These are phyloP conservation scores for Phyto melanocephala DNA, from an alignment of 2,888 invertebrate genomes.

Conservation along the genomic window DNA sequence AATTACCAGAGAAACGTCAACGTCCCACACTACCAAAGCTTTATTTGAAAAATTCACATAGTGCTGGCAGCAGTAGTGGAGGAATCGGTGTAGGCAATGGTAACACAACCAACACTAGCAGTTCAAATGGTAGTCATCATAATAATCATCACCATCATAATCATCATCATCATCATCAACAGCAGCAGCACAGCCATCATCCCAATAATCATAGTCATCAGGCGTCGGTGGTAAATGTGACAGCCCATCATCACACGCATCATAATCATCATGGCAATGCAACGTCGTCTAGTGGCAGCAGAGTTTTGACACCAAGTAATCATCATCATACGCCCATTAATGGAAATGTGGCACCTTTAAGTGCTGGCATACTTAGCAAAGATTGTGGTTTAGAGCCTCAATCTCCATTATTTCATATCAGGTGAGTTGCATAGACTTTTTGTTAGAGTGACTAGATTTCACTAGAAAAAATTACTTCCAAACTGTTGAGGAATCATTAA, in stretches of 20 bases:
- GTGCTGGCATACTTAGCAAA: constrained; percentile 69
- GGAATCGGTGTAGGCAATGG: constrained; percentile 68
- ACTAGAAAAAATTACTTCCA: not conserved
- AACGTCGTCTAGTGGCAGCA: constrained; percentile 63
- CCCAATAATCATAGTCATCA: constrained; percentile 63
- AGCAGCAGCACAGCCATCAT: constrained; percentile 61
- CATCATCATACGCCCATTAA: constrained; percentile 71
- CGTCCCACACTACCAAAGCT: constrained; percentile 87
- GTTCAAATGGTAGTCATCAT: constrained; percentile 46
- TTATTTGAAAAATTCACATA: constrained; percentile 83
- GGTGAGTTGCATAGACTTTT: constrained; percentile 70
- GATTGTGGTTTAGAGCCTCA: constrained; percentile 79
- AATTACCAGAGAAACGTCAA: constrained; percentile 87
- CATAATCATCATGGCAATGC: constrained; percentile 67
- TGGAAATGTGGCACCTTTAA: constrained; percentile 82
- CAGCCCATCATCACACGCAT: constrained; percentile 67
- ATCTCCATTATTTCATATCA: constrained; percentile 79
- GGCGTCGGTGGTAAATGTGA: constrained; percentile 68
- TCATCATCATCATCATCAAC: constrained; percentile 58
- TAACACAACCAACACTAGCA: constrained; percentile 66
- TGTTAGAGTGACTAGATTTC: not conserved
- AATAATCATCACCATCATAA: constrained; percentile 54
- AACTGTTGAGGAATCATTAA: not conserved
- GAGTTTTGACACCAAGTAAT: constrained; percentile 76
- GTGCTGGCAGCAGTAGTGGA: constrained; percentile 74